phyloP scores from a whole-genome alignment of 2,113 vertebrate genomes.

The Hemicordylus capensis region DNA sequence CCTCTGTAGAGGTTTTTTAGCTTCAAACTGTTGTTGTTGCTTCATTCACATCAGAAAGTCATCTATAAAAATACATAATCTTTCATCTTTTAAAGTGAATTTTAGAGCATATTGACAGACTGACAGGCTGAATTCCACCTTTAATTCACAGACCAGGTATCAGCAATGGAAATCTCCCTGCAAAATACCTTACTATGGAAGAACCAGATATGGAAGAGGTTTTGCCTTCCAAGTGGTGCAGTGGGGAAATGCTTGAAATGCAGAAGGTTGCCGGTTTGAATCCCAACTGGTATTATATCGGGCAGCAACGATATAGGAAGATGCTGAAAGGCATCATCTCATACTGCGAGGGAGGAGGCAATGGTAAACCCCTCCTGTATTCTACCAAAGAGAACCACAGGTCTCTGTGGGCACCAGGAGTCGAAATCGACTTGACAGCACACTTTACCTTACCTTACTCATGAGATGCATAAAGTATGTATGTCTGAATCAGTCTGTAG shows the following conservation, averaged over 20 bases:
- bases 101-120: constrained; percentile 2
- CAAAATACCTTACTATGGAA: not conserved
- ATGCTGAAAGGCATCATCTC: no score
- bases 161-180: not conserved
- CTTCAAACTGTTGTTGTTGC: constrained; percentile 1
- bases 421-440: not conserved
- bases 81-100: constrained; percentile 37
- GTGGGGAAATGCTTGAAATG: no score
- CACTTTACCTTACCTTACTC: not conserved
- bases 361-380: no score
- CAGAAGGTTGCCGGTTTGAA: no score
- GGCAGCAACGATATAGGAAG: no score
- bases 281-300: no score
- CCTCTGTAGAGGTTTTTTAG: not conserved
- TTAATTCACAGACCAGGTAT: not conserved
- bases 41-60: constrained; percentile 25
- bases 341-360: no score
- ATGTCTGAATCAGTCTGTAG: not conserved
- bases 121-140: not conserved
- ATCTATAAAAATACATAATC: constrained; percentile 10
- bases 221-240: constrained; percentile 2
- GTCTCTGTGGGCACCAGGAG: no score
- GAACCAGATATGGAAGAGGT: not conserved
- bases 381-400: no score
- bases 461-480: not conserved